phyloP scores from a whole-genome alignment of 2,113 vertebrate genomes.

The Odontesthes bonariensis region DNA sequence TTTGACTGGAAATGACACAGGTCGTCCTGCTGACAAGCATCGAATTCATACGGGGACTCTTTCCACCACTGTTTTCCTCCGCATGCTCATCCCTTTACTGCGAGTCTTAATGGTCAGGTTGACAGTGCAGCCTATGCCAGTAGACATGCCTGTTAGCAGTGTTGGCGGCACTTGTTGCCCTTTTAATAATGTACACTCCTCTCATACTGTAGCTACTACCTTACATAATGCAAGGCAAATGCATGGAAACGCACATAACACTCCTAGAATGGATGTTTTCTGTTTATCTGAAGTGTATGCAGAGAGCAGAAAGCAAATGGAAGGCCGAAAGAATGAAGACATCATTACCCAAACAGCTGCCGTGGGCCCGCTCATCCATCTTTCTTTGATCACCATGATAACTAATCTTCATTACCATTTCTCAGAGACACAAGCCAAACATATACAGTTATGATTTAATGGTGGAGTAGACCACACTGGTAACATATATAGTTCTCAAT shows the following conservation, averaged over 20 bases:
- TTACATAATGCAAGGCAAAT: constrained; percentile 19
- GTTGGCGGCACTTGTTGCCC: constrained; percentile 30
- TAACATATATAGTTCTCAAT: no score
- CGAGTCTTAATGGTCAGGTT: constrained; percentile 15
- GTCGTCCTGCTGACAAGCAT: constrained; percentile 16
- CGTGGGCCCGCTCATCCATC: constrained; percentile 60
- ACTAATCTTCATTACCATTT: constrained; percentile 44
- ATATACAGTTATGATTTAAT: constrained; percentile 10
- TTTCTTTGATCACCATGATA: constrained; percentile 44
- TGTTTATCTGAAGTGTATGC: constrained; percentile 65
- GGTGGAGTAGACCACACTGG: not conserved
- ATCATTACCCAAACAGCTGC: constrained; percentile 64
- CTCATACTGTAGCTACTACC: constrained; percentile 37
- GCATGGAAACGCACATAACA: constrained; percentile 30
- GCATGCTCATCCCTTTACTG: constrained; percentile 2
- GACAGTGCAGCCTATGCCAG: constrained; percentile 52
- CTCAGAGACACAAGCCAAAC: constrained; percentile 16
- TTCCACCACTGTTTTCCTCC: constrained; percentile 1
- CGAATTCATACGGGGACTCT: constrained; percentile 6
- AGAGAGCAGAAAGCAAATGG: constrained; percentile 56
- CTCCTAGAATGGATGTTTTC: constrained; percentile 29
- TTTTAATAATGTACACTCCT: constrained; percentile 38
- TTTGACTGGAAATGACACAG: constrained; percentile 38
- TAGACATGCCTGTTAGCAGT: constrained; percentile 33
- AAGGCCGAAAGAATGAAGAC: constrained; percentile 55